phyloP scores from a whole-genome alignment of 2,797 vertebrate genomes.

The Myotis planiceps region DNA sequence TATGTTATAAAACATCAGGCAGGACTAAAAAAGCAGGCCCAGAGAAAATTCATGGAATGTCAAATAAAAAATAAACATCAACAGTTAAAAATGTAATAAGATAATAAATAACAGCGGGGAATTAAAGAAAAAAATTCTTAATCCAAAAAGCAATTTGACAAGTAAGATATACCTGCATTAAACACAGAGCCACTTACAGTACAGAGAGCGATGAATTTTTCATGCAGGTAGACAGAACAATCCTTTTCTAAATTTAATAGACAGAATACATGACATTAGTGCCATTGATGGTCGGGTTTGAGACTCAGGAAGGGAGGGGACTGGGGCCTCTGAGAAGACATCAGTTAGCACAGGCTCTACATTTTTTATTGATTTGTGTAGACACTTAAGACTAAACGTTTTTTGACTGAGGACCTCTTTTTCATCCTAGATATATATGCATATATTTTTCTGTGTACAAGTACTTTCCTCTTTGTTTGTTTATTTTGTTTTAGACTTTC shows the following conservation, averaged over 20 bases:
- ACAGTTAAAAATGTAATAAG: slow-evolving; percentile 81
- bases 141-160: slow-evolving; percentile 76
- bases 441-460: slow-evolving; percentile 17
- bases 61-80: slow-evolving; percentile 85
- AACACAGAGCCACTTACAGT: slow-evolving; percentile 68
- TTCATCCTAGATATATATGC: slow-evolving; percentile 27
- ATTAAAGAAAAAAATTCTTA: slow-evolving; percentile 68
- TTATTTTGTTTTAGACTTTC: neutral
- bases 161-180: slow-evolving; percentile 64
- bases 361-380: slow-evolving; percentile 65
- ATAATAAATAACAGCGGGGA: slow-evolving; percentile 82
- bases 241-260: slow-evolving; percentile 74
- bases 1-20: slow-evolving; percentile 87
- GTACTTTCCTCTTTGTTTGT: neutral
- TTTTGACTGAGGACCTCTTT: neutral
- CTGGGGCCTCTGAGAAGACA: neutral
- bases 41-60: slow-evolving; percentile 84
- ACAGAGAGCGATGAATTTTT: slow-evolving; percentile 71
- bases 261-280: slow-evolving; percentile 63
- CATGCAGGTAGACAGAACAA: slow-evolving; percentile 60
- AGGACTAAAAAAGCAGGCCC: slow-evolving; percentile 80
- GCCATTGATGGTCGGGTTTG: neutral
- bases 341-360: slow-evolving; percentile 49
- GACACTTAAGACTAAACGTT: slow-evolving; percentile 46
- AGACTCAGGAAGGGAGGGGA: neutral